Base-by-base conservation (phyloP, 2,113 vertebrate species). In the Trematocara nigrifrons region DNA sequence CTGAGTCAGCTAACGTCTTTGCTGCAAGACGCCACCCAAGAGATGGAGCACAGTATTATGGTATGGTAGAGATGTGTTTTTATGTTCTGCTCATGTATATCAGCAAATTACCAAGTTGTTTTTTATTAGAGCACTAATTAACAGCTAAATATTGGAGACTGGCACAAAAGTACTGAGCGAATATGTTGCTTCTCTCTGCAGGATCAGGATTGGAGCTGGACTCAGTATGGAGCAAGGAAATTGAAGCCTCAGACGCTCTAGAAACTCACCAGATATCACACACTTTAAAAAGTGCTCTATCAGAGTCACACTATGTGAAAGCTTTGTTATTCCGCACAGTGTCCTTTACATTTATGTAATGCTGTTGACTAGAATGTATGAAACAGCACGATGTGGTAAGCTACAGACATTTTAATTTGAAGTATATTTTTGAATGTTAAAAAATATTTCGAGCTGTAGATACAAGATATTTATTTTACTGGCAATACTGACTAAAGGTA, bases 181-280 rank as follows among this genome's bases (percentile, higher is more conserved):
- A 76, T 49, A 4, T 87, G 35, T 87, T 76, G 71, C 10, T 89
- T 80, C 8, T 93, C 40, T 89, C 89, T 92, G 57, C 93, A 99
- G 98, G 96, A 95, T 93, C 96, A 97, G 11, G 98, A 99, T 66
- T 99, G 98, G 98, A 98, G 97, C 92, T 99, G 98, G 98, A 97
- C 97, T 90, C 95, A 96, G 85, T 96, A 96, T 38, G 92, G 84
- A 88, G 89, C 87, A 8, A 85, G 86, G 66, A 81, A 89, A 76
- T 54, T 66, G 9, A 85, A 92, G 71, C 47, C 84, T 10, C 90
- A 90, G 71, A 91, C 66, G 69, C 64, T 94, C 12, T 93, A 91
- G 79, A 90, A 80, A 49, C 20, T 35, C 71, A 79, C 33, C 69
- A 85, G 54, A 86, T 56, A 82, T 29, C 47, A 18, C 6, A 13